These are phyloP conservation scores for Euzophera pinguis DNA, from an alignment of 2,888 invertebrate species.

Conservation along the genomic window DNA sequence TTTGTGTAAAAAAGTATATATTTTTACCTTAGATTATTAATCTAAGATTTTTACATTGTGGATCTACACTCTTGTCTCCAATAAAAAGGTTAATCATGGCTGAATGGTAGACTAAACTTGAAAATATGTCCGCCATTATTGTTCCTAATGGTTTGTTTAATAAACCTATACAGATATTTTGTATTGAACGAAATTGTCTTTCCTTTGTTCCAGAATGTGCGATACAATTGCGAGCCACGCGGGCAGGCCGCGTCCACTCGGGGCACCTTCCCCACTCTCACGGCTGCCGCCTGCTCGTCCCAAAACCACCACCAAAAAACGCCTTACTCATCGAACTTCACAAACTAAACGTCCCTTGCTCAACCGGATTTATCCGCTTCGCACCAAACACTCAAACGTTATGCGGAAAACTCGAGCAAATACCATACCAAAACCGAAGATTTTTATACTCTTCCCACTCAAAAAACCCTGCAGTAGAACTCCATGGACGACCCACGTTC, in stretches of 20 bases:
- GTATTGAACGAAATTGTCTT: background rate
- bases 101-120: too few species aligned
- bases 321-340: slow-evolving; percentile 83
- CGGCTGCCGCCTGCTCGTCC: slow-evolving; percentile 79
- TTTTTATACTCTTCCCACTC: slow-evolving; percentile 77
- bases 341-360: slow-evolving; percentile 85
- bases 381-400: slow-evolving; percentile 71
- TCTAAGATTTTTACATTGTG: too few species aligned
- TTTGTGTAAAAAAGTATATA: background rate
- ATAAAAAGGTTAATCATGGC: too few species aligned
- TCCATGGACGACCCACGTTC: slow-evolving; percentile 83
- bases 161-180: too few species aligned
- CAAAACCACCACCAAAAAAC: slow-evolving; percentile 57
- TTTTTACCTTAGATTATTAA: too few species aligned
- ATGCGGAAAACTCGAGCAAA: slow-evolving; percentile 86
- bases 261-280: slow-evolving; percentile 71
- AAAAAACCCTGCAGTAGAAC: slow-evolving; percentile 74
- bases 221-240: slow-evolving; percentile 64
- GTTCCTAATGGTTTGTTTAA: too few species aligned
- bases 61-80: too few species aligned
- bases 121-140: too few species aligned
- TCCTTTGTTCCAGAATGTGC: slow-evolving; percentile 81
- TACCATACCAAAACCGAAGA: slow-evolving; percentile 77
- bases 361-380: slow-evolving; percentile 80
- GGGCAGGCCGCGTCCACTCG: slow-evolving; percentile 72